Percentiles rank a stretch among this genome's conserved stretches.
Conservation (phyloP, 2,888 invertebrate genomes). For the Cheilosia vernalis region DNA sequence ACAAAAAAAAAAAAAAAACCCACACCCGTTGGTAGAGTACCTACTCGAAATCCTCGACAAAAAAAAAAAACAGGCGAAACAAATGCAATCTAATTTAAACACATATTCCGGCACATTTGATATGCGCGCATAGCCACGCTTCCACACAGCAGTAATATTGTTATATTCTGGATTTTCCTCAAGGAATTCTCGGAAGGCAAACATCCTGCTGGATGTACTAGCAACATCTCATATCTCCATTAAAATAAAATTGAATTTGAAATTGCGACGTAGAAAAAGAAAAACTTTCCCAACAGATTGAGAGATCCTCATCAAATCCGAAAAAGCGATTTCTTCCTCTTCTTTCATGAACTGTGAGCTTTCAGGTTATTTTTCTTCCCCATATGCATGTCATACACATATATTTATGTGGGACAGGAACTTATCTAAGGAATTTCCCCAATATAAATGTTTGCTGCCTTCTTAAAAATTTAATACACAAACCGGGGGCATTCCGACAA, state of each 20-base stretch:
- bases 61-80: slow-evolving; percentile 49
- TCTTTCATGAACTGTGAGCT: slow-evolving; percentile 44
- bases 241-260: slow-evolving; percentile 73
- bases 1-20: slow-evolving; percentile 21
- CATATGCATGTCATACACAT: not conserved
- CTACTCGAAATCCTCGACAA: slow-evolving; percentile 23
- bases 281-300: slow-evolving; percentile 60
- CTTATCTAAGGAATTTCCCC: slow-evolving; percentile 49
- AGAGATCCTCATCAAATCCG: slow-evolving; percentile 68
- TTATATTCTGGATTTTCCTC: slow-evolving; percentile 59
- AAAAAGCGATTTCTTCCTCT: slow-evolving; percentile 44
- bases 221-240: slow-evolving; percentile 72
- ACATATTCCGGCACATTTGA: slow-evolving; percentile 73
- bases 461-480: slow-evolving; percentile 69
- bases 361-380: slow-evolving; percentile 11
- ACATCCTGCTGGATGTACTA: slow-evolving; percentile 58
- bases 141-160: slow-evolving; percentile 66
- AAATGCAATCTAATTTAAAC: slow-evolving; percentile 74
- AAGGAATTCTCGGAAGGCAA: slow-evolving; percentile 61
- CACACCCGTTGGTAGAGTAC: slow-evolving; percentile 15
- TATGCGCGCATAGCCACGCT: slow-evolving; percentile 70
- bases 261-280: slow-evolving; percentile 49
- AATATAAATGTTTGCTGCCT: slow-evolving; percentile 44
- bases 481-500: slow-evolving; percentile 24
- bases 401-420: slow-evolving; percentile 16